Base-by-base conservation (phyloP, 2,797 vertebrate genomes). In the Agapornis canus region DNA sequence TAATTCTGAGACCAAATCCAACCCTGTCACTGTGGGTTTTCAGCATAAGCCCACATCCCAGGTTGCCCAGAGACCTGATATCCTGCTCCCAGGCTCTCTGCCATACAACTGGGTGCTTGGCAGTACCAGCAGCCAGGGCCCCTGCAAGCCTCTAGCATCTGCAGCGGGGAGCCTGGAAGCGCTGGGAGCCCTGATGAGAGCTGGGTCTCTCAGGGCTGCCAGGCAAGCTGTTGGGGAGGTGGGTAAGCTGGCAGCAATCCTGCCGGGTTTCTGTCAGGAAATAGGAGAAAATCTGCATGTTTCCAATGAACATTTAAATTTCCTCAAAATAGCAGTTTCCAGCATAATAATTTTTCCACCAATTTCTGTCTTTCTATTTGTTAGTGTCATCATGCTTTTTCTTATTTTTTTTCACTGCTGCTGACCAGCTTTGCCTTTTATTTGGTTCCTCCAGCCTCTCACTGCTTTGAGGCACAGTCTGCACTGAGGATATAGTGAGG, bases 181-280 rank as follows among this genome's bases (percentile, higher is more conserved):
- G 2, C 49, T 68, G 82, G 37, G 39, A 86, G 18, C 42, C 73
- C 61, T 93, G 59, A 92, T 0, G 21, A 2, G 47, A 84, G 27
- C 75, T 87, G 71, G 59, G 68, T 82, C 66, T 45, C 78, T 43
- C 37, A 48, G 84, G 75, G 40, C 89, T 94, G 91, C 89, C 86
- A 93, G 83, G 68, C n/a, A 93, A 92, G 68, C 78, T 95, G 86
- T 12, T 73, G 70, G 51, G 48, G 57, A 92, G 48, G 43, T 91
- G 82, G 48, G 40, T 91, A 91, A 93, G 66, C 65, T 87, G 86
- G 71, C 79, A 95, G 29, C 6, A 47, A 12, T 37, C 78, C 54
- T 64, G 32, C 32, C 1, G 25, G 43, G 15, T 35, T 94, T 73
- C 86, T 89, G 45, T 73, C 86, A 93, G 66, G 90, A 95, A 89